Conservation (phyloP, 2,888 invertebrate species). For the Erebia ligea region DNA sequence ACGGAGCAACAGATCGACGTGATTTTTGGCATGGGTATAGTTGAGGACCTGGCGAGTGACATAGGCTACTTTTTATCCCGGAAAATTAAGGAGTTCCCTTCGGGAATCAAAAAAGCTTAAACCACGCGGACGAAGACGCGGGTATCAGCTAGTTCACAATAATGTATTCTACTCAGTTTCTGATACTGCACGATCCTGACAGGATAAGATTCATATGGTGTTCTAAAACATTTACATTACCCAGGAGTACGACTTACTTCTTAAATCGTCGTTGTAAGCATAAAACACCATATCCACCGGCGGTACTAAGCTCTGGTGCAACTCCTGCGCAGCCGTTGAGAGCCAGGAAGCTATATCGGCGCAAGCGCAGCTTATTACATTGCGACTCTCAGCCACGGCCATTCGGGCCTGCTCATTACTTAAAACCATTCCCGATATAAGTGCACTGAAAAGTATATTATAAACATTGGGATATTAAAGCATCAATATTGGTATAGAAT, state of each 20-base stretch:
- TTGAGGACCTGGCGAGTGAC: too few species aligned
- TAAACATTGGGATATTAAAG: not conserved
- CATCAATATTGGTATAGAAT: not conserved
- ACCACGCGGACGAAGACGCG: too few species aligned
- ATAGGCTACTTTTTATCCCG: too few species aligned
- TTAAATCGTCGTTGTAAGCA: constrained; percentile 70
- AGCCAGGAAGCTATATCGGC: constrained; percentile 72
- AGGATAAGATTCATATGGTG: too few species aligned
- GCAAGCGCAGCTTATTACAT: constrained; percentile 68
- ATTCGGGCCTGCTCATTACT: constrained; percentile 71
- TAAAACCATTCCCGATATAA: constrained; percentile 72
- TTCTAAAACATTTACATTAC: too few species aligned
- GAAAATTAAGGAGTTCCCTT: too few species aligned
- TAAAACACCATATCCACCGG: constrained; percentile 71
- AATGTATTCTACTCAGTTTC: too few species aligned
- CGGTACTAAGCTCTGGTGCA: constrained; percentile 70
- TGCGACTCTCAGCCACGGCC: constrained; percentile 60
- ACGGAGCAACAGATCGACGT: too few species aligned
- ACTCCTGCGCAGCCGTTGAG: constrained; percentile 65
- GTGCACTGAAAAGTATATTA: constrained; percentile 56
- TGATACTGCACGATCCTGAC: too few species aligned
- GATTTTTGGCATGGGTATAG: too few species aligned
- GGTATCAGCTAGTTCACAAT: too few species aligned
- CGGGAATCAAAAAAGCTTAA: too few species aligned
- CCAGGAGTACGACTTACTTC: constrained; percentile 52